These are phyloP conservation scores for Microchirus variegatus DNA, from an alignment of 2,797 vertebrate species.

Conservation along the genomic window DNA sequence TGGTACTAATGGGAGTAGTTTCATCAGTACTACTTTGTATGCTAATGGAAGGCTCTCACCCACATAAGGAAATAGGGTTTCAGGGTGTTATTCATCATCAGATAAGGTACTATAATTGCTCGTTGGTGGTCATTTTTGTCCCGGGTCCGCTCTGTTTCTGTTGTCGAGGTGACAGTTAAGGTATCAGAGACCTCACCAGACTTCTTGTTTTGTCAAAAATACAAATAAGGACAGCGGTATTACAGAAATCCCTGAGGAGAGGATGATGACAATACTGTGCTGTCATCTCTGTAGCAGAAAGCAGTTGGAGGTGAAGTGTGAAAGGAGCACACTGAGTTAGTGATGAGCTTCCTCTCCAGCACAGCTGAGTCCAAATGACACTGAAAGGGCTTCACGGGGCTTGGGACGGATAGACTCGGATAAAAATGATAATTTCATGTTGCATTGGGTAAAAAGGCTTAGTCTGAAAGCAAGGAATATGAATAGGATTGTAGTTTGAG, in stretches of 20 bases:
- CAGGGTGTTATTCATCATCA: constrained; percentile 6
- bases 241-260: constrained; percentile 31
- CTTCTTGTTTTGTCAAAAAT: constrained; percentile 17
- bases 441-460: constrained; percentile 28
- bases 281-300: constrained; percentile 6
- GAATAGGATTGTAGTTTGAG: constrained; percentile 3
- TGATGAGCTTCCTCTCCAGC: constrained; percentile 45
- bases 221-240: not conserved
- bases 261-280: constrained; percentile 9
- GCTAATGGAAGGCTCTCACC: constrained; percentile 5
- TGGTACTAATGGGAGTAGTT: no score
- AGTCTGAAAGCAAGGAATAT: not conserved
- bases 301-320: constrained; percentile 18
- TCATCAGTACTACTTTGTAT: no score
- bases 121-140: constrained; percentile 22
- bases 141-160: not conserved
- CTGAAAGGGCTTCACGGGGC: constrained; percentile 24
- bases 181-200: constrained; percentile 5
- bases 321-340: constrained; percentile 41
- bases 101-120: not conserved
- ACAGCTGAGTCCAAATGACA: constrained; percentile 31
- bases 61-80: not conserved
- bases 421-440: constrained; percentile 19
- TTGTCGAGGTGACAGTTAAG: not conserved
- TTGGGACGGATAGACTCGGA: not conserved